These are phyloP conservation scores for Tolypeutes matacus DNA, from an alignment of 2,797 vertebrate genomes.

Conservation along the genomic window DNA sequence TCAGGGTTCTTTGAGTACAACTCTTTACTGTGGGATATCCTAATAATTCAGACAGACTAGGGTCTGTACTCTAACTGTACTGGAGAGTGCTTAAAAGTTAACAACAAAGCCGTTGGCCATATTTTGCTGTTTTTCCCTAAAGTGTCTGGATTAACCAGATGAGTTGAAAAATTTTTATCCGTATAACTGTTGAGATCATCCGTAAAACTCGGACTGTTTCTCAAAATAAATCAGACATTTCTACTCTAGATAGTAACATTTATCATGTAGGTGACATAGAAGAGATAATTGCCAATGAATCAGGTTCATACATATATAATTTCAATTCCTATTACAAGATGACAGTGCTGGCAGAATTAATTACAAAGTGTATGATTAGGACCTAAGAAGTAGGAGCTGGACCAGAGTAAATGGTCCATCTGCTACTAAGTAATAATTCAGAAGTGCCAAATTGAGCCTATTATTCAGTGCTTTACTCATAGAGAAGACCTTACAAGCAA, in stretches of 20 bases:
- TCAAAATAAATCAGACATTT: not conserved
- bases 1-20: slow-evolving; percentile 10
- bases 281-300: slow-evolving; percentile 40
- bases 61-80: not conserved
- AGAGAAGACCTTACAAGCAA: not conserved
- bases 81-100: not conserved
- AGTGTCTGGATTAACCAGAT: not conserved
- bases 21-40: not conserved
- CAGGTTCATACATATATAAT: slow-evolving; percentile 32
- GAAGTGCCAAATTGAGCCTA: not conserved
- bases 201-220: slow-evolving; percentile 24
- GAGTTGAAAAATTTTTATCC: slow-evolving; percentile 14
- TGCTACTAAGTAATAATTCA: not conserved
- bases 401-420: slow-evolving; percentile 2
- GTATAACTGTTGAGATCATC: not conserved
- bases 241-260: not conserved
- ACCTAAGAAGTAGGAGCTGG: not conserved
- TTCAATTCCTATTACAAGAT: slow-evolving; percentile 65
- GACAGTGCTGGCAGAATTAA: slow-evolving; percentile 31
- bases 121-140: not conserved
- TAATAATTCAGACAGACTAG: not conserved
- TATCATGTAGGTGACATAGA: not conserved
- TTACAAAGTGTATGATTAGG: slow-evolving; percentile 53
- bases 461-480: not conserved
- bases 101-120: not conserved